Percentiles rank a stretch among this genome's conserved stretches.
phyloP scores from a whole-genome alignment of 2,797 vertebrate genomes.

The Mergus octosetaceus region DNA sequence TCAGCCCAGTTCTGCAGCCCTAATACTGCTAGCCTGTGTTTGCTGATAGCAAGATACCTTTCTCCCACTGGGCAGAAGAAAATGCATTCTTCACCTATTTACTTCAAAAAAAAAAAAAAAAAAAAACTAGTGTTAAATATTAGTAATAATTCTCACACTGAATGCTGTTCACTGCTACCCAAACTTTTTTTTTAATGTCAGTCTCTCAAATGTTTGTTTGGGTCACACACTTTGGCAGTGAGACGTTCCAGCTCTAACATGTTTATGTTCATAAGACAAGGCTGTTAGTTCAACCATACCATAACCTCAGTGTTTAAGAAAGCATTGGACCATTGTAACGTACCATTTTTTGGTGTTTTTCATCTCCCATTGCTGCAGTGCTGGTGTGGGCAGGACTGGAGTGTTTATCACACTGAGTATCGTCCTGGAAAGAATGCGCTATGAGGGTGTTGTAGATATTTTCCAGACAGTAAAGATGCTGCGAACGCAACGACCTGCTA shows the following conservation, averaged over 20 bases:
- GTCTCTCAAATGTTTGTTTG: neutral
- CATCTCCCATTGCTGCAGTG: conserved; percentile 73
- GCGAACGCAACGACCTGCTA: conserved; percentile 95
- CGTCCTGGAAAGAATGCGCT: conserved; percentile 97
- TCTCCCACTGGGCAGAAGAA: neutral
- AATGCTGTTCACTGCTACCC: neutral
- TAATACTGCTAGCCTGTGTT: neutral
- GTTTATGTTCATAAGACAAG: accelerated
- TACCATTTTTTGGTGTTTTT: accelerated
- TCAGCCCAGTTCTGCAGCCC: neutral
- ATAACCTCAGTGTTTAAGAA: neutral
- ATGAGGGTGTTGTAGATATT: conserved; percentile 97
- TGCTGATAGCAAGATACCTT: neutral
- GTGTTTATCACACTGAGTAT: conserved; percentile 98
- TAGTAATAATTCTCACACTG: neutral
- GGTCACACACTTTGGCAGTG: neutral
- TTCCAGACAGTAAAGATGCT: conserved; percentile 99
- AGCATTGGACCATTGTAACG: accelerated
- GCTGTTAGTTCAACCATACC: accelerated
- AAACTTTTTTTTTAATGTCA: neutral
- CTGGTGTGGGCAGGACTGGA: conserved; percentile 93
- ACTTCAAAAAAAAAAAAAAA: neutral
- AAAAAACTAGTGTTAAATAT: neutral
- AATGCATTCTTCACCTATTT: neutral
- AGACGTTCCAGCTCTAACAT: accelerated